These are phyloP conservation scores for Lutjanus campechanus DNA, from an alignment of 2,797 vertebrate species.

Conservation along the genomic window DNA sequence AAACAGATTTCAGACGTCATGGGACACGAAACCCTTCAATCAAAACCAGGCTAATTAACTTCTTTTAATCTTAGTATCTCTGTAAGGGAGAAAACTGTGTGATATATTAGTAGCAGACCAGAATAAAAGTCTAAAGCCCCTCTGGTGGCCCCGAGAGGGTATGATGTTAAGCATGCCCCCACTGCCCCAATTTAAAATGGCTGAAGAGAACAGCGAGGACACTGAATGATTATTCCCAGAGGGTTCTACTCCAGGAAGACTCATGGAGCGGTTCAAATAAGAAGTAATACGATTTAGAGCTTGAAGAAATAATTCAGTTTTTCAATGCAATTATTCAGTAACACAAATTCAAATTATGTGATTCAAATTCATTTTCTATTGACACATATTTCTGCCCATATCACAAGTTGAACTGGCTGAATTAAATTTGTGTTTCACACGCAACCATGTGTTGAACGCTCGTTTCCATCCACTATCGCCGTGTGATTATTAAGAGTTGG, in stretches of 20 bases:
- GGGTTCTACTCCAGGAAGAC: background rate
- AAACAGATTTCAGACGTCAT: conserved; percentile 5
- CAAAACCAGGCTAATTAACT: conserved; percentile 41
- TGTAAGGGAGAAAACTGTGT: background rate
- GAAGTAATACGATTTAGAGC: background rate
- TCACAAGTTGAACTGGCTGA: too few species aligned
- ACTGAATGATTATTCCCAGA: background rate
- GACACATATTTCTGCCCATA: too few species aligned
- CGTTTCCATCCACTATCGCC: too few species aligned
- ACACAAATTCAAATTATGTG: too few species aligned
- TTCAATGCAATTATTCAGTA: too few species aligned
- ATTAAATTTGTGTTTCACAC: too few species aligned
- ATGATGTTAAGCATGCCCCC: background rate
- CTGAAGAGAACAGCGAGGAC: background rate
- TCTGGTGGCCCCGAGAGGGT: background rate
- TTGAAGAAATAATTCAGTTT: background rate
- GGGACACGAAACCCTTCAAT: background rate
- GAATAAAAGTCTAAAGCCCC: conserved; percentile 11
- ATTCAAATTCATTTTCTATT: too few species aligned
- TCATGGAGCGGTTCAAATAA: background rate
- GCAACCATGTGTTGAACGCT: too few species aligned
- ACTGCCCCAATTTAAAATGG: background rate
- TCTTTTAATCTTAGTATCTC: background rate
- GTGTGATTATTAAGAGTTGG: too few species aligned
- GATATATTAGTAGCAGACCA: background rate